Percentiles rank a stretch among this genome's conserved stretches.
These are phyloP conservation scores for Meliscaeva auricollis DNA, from an alignment of 2,888 invertebrate genomes.

Conservation along the genomic window DNA sequence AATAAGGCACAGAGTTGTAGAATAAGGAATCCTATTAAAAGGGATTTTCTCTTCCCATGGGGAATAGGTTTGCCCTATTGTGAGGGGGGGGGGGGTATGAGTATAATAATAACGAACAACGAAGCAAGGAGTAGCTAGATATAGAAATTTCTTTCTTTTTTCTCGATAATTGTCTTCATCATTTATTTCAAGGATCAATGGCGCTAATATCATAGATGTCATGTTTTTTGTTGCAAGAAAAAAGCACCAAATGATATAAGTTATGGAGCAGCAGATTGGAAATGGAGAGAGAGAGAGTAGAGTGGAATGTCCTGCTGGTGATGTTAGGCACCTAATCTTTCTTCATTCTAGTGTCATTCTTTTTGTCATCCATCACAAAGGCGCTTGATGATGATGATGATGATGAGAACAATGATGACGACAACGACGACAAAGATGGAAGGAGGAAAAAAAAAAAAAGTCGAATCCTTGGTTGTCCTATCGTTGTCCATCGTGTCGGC, in stretches of 20 bases:
- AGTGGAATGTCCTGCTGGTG: constrained; percentile 24
- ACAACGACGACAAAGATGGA: background rate
- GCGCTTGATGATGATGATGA: constrained; percentile 33
- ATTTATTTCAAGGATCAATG: constrained; percentile 72
- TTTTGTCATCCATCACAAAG: constrained; percentile 66
- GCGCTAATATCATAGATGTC: constrained; percentile 66
- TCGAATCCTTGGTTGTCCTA: constrained; percentile 4
- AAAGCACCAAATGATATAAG: background rate
- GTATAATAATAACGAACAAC: constrained; percentile 8
- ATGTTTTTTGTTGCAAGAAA: constrained; percentile 52
- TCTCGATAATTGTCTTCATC: constrained; percentile 54
- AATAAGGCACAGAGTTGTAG: constrained; percentile 60
- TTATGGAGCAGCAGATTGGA: background rate
- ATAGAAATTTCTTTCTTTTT: constrained; percentile 50
- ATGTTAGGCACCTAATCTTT: constrained; percentile 51
- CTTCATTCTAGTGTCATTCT: constrained; percentile 44
- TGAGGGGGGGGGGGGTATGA: background rate
- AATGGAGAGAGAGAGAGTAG: background rate
- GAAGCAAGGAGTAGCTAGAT: constrained; percentile 20
- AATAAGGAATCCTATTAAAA: constrained; percentile 61
- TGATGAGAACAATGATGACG: background rate
- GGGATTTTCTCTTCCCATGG: constrained; percentile 29
- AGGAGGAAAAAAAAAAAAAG: background rate
- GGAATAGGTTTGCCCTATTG: background rate
- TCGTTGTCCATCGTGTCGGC: background rate